These are phyloP conservation scores for Poeciliopsis presidionis DNA, from an alignment of 2,797 vertebrate species.

Conservation along the genomic window DNA sequence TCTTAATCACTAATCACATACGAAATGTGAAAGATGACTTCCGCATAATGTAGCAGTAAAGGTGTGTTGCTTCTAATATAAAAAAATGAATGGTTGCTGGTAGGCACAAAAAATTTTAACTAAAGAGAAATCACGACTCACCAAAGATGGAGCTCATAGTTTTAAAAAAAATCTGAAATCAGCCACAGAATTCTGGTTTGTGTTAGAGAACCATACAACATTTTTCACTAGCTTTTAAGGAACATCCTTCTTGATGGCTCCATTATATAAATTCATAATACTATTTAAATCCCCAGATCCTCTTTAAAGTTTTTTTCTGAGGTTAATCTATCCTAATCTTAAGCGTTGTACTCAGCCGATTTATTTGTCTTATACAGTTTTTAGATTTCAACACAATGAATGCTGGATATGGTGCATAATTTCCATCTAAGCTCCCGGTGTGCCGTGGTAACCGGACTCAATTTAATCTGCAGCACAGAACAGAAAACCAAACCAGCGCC, in stretches of 20 bases:
- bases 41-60: neutral
- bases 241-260: neutral
- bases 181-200: neutral
- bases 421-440: conserved; percentile 42
- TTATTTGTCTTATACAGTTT: conserved; percentile 4
- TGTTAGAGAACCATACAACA: neutral
- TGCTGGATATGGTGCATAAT: conserved; percentile 24
- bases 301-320: neutral
- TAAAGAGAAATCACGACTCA: neutral
- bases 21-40: neutral
- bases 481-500: conserved; percentile 25
- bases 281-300: neutral
- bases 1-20: neutral
- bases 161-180: neutral
- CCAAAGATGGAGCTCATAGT: neutral
- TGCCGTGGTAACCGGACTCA: conserved; percentile 65
- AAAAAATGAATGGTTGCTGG: neutral
- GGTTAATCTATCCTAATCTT: conserved; percentile 23
- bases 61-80: neutral
- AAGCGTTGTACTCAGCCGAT: conserved; percentile 35
- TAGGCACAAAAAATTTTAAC: neutral
- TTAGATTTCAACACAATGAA: neutral
- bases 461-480: conserved; percentile 37
- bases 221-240: neutral
- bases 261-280: neutral